Base-by-base conservation (phyloP, 2,888 invertebrate species). In the Chrysopilus asiliformis region DNA sequence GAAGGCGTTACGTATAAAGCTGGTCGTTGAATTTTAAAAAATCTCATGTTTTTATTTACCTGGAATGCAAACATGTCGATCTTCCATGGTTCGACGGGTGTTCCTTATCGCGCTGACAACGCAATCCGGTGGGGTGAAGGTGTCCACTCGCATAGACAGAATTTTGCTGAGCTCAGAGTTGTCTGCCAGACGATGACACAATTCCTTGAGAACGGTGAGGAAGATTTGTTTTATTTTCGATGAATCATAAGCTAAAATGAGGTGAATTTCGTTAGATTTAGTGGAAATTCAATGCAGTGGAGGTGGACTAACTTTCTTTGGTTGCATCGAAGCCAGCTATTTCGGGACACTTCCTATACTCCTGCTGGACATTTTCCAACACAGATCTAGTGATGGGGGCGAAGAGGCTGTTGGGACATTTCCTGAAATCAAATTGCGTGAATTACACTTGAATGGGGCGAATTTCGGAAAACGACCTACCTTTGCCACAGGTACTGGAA, bases 31-130 rank as follows among this genome's bases (percentile, higher is more conserved):
- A n/a, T n/a, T n/a, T n/a, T n/a, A n/a, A n/a, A n/a, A n/a, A n/a
- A n/a, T n/a, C n/a, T n/a, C n/a, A n/a, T n/a, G n/a, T n/a, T n/a
- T n/a, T n/a, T n/a, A n/a, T n/a, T n/a, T n/a, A n/a, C n/a, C n/a
- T n/a, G n/a, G n/a, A 34, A 13, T 12, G 51, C 86, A 74, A 4
- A 86, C 76, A 55, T 87, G 83, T 33, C 86, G 68, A 60, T 95
- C 94, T 64, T 95, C 94, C 93, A 94, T 91, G 55, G 73, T 78
- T 40, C 91, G 70, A 36, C 90, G 71, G 20, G 71, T 71, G 64
- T 94, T 93, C 64, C 80, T 86, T 18, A 79, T 72, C 35, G 84
- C 81, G 50, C 71, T 75, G 20, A 74, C 72, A 43, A 78, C 26
- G 13, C n/a, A n/a, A n/a, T n/a, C n/a, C n/a, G n/a, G n/a, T n/a